Conservation (phyloP, 2,797 vertebrate species). For the Pitangus sulphuratus region DNA sequence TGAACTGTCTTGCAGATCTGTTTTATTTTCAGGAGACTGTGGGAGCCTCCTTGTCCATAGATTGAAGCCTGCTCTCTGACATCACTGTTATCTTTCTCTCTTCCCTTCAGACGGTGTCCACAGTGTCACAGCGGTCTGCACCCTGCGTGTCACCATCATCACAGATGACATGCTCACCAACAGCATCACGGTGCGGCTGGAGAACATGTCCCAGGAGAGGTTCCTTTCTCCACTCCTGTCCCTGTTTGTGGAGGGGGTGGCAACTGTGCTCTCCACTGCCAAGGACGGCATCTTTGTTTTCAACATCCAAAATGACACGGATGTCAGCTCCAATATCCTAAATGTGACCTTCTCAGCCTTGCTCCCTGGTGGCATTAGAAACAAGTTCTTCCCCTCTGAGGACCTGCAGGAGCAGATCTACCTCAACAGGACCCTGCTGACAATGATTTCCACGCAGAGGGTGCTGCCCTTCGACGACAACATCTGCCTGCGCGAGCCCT, state of each 20-base stretch:
- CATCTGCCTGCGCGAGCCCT: slow-evolving; percentile 97
- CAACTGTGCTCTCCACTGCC: slow-evolving; percentile 90
- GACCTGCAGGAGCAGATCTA: slow-evolving; percentile 98
- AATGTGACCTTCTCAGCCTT: slow-evolving; percentile 95
- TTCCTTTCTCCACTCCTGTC: slow-evolving; percentile 93
- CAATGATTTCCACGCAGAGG: slow-evolving; percentile 89
- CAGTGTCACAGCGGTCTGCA: slow-evolving; percentile 84
- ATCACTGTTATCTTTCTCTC: not conserved
- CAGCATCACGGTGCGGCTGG: slow-evolving; percentile 96
- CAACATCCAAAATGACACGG: slow-evolving; percentile 96
- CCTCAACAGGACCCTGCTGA: slow-evolving; percentile 92
- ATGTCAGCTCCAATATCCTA: slow-evolving; percentile 91
- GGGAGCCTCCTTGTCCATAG: accelerated
- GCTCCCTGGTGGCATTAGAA: slow-evolving; percentile 84
- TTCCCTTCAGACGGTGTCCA: slow-evolving; percentile 86
- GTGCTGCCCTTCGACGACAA: slow-evolving; percentile 98
- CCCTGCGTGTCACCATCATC: slow-evolving; percentile 93
- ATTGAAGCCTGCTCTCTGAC: not conserved
- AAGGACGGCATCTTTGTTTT: slow-evolving; percentile 92
- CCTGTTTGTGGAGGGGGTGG: slow-evolving; percentile 92
- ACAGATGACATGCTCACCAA: slow-evolving; percentile 98
- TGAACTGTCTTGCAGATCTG: not conserved
- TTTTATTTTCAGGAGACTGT: not conserved
- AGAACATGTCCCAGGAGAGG: slow-evolving; percentile 98
- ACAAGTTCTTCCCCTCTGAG: slow-evolving; percentile 91